phyloP scores from a whole-genome alignment of 2,888 invertebrate genomes.

The Teinopalpus imperialis region DNA sequence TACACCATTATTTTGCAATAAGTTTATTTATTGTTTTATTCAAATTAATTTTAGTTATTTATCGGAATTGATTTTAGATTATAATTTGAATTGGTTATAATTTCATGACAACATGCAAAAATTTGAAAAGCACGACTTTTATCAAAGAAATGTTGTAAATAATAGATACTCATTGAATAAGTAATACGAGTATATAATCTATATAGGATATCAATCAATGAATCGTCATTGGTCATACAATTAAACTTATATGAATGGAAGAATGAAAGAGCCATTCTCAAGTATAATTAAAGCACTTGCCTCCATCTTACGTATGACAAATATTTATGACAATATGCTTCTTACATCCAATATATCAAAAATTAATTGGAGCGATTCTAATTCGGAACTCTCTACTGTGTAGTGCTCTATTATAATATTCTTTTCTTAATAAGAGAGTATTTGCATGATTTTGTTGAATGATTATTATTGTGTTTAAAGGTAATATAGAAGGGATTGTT shows the following conservation, averaged over 20 bases:
- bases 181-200: conserved; percentile 69
- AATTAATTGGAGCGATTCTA: too few species aligned
- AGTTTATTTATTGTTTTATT: conserved; percentile 20
- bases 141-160: conserved; percentile 74
- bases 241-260: conserved; percentile 15
- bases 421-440: too few species aligned
- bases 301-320: too few species aligned
- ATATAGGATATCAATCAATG: conserved; percentile 60
- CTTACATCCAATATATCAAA: too few species aligned
- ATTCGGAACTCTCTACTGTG: too few species aligned
- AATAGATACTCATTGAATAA: conserved; percentile 75
- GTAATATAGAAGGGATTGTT: too few species aligned
- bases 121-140: conserved; percentile 57
- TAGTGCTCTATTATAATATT: too few species aligned
- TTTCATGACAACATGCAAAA: conserved; percentile 19
- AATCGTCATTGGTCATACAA: conserved; percentile 58
- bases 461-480: too few species aligned
- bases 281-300: conserved; percentile 8
- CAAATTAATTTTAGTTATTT: conserved; percentile 6
- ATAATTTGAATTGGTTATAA: too few species aligned
- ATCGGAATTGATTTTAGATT: neutral
- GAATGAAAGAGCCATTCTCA: conserved; percentile 1
- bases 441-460: too few species aligned
- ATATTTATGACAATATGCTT: too few species aligned
- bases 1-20: neutral